These are phyloP conservation scores for Drosophila novamexicana DNA, from an alignment of 1,140 invertebrate genomes.

Conservation along the genomic window DNA sequence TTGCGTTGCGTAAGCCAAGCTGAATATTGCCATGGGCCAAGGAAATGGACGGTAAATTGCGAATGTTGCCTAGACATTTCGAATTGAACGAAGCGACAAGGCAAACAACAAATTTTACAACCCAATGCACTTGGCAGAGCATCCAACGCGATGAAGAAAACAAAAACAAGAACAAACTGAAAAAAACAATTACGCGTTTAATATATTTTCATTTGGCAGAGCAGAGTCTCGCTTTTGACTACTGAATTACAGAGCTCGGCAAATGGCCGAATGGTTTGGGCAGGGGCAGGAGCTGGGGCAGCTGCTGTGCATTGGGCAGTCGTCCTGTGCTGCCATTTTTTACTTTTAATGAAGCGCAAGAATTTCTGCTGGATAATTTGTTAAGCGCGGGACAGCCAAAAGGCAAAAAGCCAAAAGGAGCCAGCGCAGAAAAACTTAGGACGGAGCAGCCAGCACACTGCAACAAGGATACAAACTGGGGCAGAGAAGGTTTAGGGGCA, in stretches of 20 bases:
- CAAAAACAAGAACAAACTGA: constrained; percentile 22
- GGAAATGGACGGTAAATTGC: constrained; percentile 55
- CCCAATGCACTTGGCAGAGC: constrained; percentile 70
- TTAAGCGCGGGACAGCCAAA: constrained; percentile 73
- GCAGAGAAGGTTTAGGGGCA: constrained; percentile 8
- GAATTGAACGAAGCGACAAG: constrained; percentile 54
- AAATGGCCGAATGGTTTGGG: constrained; percentile 12
- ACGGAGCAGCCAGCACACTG: constrained; percentile 49
- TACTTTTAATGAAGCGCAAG: constrained; percentile 84
- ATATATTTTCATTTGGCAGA: constrained; percentile 77
- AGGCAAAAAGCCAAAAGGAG: constrained; percentile 74
- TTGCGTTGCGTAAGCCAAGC: constrained; percentile 18
- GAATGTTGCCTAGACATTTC: constrained; percentile 51
- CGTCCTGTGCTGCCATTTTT: constrained; percentile 70
- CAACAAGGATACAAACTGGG: constrained; percentile 54
- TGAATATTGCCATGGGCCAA: constrained; percentile 14
- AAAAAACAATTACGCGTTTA: constrained; percentile 79
- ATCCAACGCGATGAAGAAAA: constrained; percentile 1
- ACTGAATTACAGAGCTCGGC: constrained; percentile 42
- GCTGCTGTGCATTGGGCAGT: constrained; percentile 27
- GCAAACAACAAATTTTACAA: constrained; percentile 75
- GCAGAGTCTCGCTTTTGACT: constrained; percentile 39
- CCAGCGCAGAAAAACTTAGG: constrained; percentile 63
- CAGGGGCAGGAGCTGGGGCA: constrained; percentile 5
- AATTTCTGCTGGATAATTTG: constrained; percentile 84